Conservation (phyloP, 2,888 invertebrate genomes). For the Aelia acuminata region DNA sequence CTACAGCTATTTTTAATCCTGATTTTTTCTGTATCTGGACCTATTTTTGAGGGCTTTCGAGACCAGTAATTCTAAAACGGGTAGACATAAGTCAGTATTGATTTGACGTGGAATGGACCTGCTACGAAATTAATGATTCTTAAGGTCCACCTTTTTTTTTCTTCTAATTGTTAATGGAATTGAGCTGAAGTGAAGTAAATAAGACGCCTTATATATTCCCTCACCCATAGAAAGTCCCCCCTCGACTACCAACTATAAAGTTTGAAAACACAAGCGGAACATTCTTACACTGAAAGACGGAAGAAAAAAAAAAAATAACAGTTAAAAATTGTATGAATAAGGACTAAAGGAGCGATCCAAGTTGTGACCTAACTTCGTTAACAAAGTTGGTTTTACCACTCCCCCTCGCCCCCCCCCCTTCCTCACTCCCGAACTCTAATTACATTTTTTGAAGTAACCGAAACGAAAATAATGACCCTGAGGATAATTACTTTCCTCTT, state of each 20-base stretch:
- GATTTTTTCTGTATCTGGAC: too few species aligned
- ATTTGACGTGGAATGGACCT: too few species aligned
- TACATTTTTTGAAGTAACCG: constrained; percentile 50
- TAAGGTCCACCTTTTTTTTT: too few species aligned
- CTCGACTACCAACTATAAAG: neutral
- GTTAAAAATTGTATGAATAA: constrained; percentile 44
- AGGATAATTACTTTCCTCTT: constrained; percentile 47
- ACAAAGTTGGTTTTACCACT: neutral
- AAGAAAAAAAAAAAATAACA: neutral
- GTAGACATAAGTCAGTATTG: too few species aligned
- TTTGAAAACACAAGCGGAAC: neutral
- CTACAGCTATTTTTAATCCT: too few species aligned
- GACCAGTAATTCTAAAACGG: too few species aligned
- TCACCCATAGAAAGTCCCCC: neutral
- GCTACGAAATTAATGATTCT: too few species aligned
- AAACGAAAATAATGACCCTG: constrained; percentile 40
- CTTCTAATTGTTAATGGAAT: neutral
- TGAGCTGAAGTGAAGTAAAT: neutral
- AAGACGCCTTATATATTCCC: neutral
- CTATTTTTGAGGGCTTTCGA: too few species aligned
- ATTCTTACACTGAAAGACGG: neutral
- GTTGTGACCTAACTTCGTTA: constrained; percentile 39
- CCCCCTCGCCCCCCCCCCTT: neutral
- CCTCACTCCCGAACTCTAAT: neutral
- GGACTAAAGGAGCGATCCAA: constrained; percentile 39